Evolutionary conservation across 2,888 invertebrate species (phyloP).

Genomic region (Anodontia alba): DNA sequence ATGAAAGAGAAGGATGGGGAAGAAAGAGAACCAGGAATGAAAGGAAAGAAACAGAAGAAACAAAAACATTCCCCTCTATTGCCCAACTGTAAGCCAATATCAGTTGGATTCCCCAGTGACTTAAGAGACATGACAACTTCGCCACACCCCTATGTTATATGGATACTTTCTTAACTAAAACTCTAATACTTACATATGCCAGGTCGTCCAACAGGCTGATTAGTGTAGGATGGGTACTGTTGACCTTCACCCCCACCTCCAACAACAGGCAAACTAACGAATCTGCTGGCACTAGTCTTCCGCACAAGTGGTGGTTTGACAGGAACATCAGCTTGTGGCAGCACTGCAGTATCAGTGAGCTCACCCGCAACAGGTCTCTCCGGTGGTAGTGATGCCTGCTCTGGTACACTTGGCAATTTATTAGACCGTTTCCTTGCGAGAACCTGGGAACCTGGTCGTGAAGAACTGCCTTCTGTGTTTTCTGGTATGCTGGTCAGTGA

Average conservation of each 20-base stretch:
- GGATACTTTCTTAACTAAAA: no score
- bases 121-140: no score
- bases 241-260: constrained; percentile 31
- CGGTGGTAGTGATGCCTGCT: neutral
- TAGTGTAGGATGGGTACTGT: constrained; percentile 63
- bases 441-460: constrained; percentile 33
- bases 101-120: no score
- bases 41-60: no score
- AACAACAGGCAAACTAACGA: constrained; percentile 61
- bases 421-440: constrained; percentile 33
- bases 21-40: no score
- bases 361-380: neutral
- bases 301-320: neutral
- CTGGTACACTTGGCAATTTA: neutral
- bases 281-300: neutral
- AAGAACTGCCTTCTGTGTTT: constrained; percentile 7
- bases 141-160: no score
- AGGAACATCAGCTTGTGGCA: neutral
- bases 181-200: constrained; percentile 47
- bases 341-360: neutral
- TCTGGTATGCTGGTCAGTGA: constrained; percentile 10
- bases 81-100: no score
- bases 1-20: no score
- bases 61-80: no score
- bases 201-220: constrained; percentile 49